A percentile compares a stretch with the other conserved stretches of the same genome.
Evolutionary conservation across 2,888 invertebrate species (phyloP).

Genomic region (Drosophila longiperda): DNA sequence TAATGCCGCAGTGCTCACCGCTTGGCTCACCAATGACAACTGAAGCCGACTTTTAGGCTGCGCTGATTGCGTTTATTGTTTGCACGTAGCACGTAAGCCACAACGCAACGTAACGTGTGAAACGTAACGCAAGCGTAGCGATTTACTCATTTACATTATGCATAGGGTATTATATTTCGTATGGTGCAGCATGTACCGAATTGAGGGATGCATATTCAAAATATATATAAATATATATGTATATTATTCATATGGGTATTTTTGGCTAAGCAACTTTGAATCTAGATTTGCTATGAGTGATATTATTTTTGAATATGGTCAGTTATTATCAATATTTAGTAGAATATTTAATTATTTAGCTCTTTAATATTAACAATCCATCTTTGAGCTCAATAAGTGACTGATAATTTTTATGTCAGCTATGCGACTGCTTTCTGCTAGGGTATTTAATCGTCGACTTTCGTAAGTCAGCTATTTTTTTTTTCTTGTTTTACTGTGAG

Average conservation of each 20-base stretch:
- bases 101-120: constrained; percentile 27
- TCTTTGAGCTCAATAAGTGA: not conserved
- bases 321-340: not conserved
- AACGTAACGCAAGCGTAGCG: constrained; percentile 21
- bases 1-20: constrained; percentile 45
- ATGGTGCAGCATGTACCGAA: too few relatives aligned
- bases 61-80: constrained; percentile 36
- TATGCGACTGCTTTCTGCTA: not conserved
- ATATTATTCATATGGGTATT: not conserved
- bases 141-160: constrained; percentile 43
- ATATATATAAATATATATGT: not conserved
- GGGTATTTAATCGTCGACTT: not conserved
- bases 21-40: constrained; percentile 60
- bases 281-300: too few relatives aligned
- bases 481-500: constrained; percentile 14
- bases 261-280: not conserved
- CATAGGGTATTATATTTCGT: too few relatives aligned
- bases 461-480: not conserved
- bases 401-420: not conserved
- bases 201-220: not conserved
- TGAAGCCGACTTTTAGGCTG: constrained; percentile 78
- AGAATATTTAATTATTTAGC: not conserved
- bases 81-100: constrained; percentile 15
- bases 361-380: not conserved
- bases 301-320: not conserved